phyloP scores from a whole-genome alignment of 2,888 invertebrate genomes.

The Pomacea canaliculata region DNA sequence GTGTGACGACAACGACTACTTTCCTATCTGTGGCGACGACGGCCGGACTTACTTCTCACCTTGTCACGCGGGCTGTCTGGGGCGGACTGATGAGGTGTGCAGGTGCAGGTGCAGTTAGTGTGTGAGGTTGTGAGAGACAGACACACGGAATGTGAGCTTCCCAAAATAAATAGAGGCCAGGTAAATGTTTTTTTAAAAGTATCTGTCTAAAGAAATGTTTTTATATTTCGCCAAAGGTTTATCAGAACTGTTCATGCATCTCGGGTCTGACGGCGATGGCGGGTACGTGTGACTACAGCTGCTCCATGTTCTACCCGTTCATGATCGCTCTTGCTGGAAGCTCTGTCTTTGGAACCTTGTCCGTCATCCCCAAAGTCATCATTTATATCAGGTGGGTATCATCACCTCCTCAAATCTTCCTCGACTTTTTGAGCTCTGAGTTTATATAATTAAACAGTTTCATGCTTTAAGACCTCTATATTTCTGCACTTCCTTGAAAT shows the following conservation, averaged over 20 bases:
- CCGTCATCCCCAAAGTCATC: slow-evolving; percentile 15
- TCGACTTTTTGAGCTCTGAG: too few relatives aligned
- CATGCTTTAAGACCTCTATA: too few relatives aligned
- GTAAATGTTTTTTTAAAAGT: too few relatives aligned
- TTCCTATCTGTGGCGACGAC: slow-evolving; percentile 72
- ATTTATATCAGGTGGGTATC: slow-evolving; percentile 12
- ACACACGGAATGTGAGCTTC: too few relatives aligned
- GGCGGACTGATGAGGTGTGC: not conserved
- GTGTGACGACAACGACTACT: slow-evolving; percentile 74
- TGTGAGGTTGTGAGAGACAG: not conserved
- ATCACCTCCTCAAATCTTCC: too few relatives aligned
- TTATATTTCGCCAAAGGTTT: not conserved
- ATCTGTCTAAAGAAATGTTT: too few relatives aligned
- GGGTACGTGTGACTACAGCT: slow-evolving; percentile 22
- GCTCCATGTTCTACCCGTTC: slow-evolving; percentile 22
- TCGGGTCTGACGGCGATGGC: not conserved
- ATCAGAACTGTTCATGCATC: slow-evolving; percentile 22
- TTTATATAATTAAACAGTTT: too few relatives aligned
- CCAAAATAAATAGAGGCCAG: too few relatives aligned
- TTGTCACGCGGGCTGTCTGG: slow-evolving; percentile 72
- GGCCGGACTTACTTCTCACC: slow-evolving; percentile 73
- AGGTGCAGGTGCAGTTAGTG: too few relatives aligned
- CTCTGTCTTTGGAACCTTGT: not conserved
- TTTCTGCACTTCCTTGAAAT: too few relatives aligned
- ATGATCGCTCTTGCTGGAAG: not conserved